Base-by-base conservation (phyloP, 2,113 vertebrate species). In the Gymnobelideus leadbeateri region DNA sequence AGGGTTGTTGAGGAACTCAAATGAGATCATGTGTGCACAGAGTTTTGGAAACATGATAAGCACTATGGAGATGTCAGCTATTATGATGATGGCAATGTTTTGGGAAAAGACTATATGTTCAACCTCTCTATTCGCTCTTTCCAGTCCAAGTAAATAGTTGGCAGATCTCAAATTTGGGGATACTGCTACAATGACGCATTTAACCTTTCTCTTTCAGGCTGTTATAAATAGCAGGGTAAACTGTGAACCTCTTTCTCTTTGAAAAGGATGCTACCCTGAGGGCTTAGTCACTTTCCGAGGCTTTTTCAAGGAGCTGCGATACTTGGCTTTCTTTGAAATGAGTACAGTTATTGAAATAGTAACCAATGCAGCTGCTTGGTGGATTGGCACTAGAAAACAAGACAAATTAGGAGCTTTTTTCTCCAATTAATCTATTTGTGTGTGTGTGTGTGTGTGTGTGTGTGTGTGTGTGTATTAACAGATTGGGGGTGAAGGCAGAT, bases 171-270 rank as follows among this genome's bases (percentile, higher is more conserved):
- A 95, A 97, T 92, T 55, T 96, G 96, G 90, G 94, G 92, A 94
- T 92, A 97, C 92, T 97, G 94, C 96, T 97, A 95, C 49, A 97
- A 91, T 94, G 93, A 93, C 97, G 90, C 94, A 95, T 96, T 96
- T 96, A 96, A 96, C 95, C 91, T 94, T 97, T 96, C 55, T 94
- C 89, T 97, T 98, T 97, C 93, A 97, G 95, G 92, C 51, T 91
- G 91, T 97, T 98, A 98, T 97, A 98, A 97, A 98, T 98, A 97
- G 93, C 90, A 84, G 19, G 49, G 94, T 96, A 98, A 98, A 98
- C 95, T 97, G 94, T 97, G 97, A 97, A 94, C 95, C 51, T 97
- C 94, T 98, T 96, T 95, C 91, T 93, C 68, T 97, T 97, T 95
- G 92, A 96, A 98, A 97, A 95, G 93, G 94, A 91, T 84, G 94